phyloP scores from a whole-genome alignment of 2,797 vertebrate species.

The Salmo trutta region DNA sequence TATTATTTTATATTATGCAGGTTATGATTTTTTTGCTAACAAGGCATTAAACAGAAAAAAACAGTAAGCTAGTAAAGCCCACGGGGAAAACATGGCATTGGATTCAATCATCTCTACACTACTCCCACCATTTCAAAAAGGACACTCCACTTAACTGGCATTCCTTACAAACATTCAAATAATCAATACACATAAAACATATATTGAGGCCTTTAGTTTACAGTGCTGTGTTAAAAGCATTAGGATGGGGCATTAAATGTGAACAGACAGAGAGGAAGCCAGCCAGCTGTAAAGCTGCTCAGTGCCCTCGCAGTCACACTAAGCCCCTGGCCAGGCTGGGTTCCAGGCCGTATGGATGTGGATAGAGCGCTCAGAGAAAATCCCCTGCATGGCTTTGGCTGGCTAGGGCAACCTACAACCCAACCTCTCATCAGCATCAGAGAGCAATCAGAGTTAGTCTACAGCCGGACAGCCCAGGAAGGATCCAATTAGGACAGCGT shows the following conservation, averaged over 20 bases:
- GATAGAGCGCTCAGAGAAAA: constrained; percentile 43
- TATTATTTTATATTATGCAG: background rate
- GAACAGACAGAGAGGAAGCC: constrained; percentile 21
- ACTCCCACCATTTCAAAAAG: background rate
- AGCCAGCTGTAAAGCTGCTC: constrained; percentile 22
- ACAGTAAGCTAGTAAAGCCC: background rate
- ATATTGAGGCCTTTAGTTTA: background rate
- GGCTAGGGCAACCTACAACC: background rate
- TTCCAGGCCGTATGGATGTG: constrained; percentile 64
- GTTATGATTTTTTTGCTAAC: background rate
- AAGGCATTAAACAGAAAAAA: background rate
- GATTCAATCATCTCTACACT: background rate
- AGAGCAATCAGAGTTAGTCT: background rate
- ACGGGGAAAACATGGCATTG: background rate
- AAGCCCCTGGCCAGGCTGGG: constrained; percentile 56
- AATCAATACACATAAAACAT: background rate
- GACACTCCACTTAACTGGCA: background rate
- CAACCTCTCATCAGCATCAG: background rate
- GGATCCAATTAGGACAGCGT: background rate
- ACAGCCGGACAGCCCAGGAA: background rate
- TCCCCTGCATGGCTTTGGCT: constrained; percentile 39
- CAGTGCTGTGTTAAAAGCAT: background rate
- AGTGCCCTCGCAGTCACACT: constrained; percentile 43
- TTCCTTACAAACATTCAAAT: background rate
- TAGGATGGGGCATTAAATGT: constrained; percentile 1